Evolutionary conservation across 2,797 vertebrate species (phyloP), one percentile per base, ranked within the genome.

Genomic region (Dryobates pubescens): DNA sequence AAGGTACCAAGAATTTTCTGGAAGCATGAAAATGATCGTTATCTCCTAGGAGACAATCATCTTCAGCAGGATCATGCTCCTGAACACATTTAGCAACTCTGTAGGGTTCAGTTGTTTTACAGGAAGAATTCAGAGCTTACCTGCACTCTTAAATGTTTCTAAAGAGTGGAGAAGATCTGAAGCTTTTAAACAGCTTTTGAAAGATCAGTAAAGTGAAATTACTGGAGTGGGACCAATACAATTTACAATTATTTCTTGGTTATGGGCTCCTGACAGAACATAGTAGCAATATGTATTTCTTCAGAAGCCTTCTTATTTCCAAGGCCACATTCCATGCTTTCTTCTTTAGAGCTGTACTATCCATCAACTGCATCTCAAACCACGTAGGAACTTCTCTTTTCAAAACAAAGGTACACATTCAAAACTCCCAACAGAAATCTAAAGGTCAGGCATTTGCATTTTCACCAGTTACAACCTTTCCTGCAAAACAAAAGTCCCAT

Each of bases 391-490:
- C 51, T 88, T 82, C 6, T 27, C 41, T 78, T 75, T 77, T 87
- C 57, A 75, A 77, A 85, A 68, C 73, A 90, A 85, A 82, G 45
- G 19, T 73, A 51, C 26, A 20, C 47, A 45, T 77, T 86, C n/a
- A 87, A 20, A 89, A 63, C 61, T 93, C 82, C 64, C 61, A 70
- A 17, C 9, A 73, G 74, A 86, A 82, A 90, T 43, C 67, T 90
- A 89, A 94, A 94, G 83, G 86, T 90, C 93, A 91, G 23, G 12
- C 43, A 80, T 91, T 93, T 88, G 65, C 43, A 81, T 91, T 82
- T 92, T 62, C 68, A 78, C 26, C 9, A 41, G 18, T 81, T 65
- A 67, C 43, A 38, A 86, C 38, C 64, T 83, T 65, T 82, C 53
- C 51, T 76, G 45, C 18, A 80, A 84, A 85, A 79, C 79, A 36